These are phyloP conservation scores for Neogobius melanostomus DNA, from an alignment of 2,113 vertebrate species.

Conservation along the genomic window DNA sequence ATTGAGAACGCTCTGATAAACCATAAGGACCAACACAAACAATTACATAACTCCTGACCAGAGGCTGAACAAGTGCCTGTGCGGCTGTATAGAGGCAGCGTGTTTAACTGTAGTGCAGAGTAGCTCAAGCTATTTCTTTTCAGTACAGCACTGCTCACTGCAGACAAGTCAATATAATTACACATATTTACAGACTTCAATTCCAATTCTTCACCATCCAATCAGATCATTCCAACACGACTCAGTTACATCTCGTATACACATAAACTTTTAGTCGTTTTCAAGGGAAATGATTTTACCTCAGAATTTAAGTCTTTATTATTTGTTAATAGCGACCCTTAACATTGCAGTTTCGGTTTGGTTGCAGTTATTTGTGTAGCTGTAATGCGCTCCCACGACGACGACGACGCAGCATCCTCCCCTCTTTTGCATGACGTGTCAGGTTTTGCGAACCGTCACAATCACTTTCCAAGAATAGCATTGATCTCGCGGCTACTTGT, in stretches of 20 bases:
- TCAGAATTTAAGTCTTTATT: no score
- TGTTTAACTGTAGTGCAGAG: background rate
- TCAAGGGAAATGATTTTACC: no score
- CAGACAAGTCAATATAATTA: background rate
- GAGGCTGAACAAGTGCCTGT: constrained; percentile 7
- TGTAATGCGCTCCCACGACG: no score
- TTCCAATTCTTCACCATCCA: background rate
- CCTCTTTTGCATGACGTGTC: no score
- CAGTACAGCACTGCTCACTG: background rate
- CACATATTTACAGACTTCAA: background rate
- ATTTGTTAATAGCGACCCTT: no score
- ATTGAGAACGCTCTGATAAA: constrained; percentile 65
- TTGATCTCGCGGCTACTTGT: background rate
- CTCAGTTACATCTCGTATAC: no score
- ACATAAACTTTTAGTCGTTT: no score
- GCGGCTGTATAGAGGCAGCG: background rate
- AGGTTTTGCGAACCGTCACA: background rate
- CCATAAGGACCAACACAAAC: constrained; percentile 26
- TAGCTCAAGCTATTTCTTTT: background rate
- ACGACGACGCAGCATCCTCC: no score
- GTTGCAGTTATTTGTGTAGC: no score
- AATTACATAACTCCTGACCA: constrained; percentile 43
- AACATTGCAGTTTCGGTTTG: no score
- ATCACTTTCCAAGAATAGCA: background rate
- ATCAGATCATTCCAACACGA: no score